phyloP scores from a whole-genome alignment of 2,113 vertebrate species.

The Leucoraja erinaceus region DNA sequence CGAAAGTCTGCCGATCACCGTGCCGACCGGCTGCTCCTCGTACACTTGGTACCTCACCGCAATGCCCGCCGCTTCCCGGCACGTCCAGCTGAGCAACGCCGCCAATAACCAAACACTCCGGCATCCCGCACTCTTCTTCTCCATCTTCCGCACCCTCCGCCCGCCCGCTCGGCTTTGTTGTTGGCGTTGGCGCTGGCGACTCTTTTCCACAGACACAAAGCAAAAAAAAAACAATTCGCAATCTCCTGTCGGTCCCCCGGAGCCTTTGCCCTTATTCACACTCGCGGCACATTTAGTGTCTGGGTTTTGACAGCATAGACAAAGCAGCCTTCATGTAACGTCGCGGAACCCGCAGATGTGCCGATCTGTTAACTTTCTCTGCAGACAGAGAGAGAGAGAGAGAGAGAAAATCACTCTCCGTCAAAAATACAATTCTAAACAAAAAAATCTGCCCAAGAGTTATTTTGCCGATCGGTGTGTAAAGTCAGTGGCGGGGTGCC shows the following conservation, averaged over 20 bases:
- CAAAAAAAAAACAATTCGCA: background rate
- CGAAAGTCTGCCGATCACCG: constrained; percentile 75
- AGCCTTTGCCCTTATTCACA: background rate
- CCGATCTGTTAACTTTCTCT: background rate
- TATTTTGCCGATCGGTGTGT: background rate
- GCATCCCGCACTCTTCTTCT: background rate
- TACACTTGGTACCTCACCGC: constrained; percentile 90
- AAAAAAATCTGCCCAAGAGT: background rate
- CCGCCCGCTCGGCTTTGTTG: background rate
- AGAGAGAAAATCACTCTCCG: background rate
- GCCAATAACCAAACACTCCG: background rate
- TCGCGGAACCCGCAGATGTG: background rate
- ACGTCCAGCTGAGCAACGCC: constrained; percentile 50
- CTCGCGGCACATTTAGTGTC: background rate
- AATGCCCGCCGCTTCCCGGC: constrained; percentile 56
- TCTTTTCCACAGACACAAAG: background rate
- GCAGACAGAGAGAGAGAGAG: background rate
- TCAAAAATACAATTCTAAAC: background rate
- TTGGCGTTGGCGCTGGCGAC: too few relatives aligned
- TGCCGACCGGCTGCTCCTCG: constrained; percentile 88
- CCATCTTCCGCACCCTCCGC: background rate
- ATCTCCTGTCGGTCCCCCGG: background rate
- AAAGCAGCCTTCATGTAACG: constrained; percentile 17
- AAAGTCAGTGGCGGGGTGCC: background rate
- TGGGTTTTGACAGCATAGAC: background rate